Percentiles rank a stretch among this genome's conserved stretches.
phyloP scores from a whole-genome alignment of 2,888 invertebrate species.

The Phyllotreta cruciferae region DNA sequence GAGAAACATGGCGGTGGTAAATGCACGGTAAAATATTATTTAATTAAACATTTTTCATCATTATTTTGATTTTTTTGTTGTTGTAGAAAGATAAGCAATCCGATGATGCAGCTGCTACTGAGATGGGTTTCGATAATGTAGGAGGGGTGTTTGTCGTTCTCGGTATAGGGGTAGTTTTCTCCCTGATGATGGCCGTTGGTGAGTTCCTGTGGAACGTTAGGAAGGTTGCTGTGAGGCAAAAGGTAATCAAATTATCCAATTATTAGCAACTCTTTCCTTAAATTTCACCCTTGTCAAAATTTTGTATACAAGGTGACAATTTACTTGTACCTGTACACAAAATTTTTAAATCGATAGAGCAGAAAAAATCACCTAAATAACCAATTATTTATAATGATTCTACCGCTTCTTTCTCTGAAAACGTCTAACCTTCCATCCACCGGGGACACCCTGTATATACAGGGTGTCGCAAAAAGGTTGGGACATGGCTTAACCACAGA shows the following conservation, averaged over 20 bases:
- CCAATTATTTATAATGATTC: too few species aligned
- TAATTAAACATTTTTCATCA: conserved; percentile 30
- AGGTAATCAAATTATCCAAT: conserved; percentile 63
- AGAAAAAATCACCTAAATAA: too few species aligned
- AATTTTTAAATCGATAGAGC: too few species aligned
- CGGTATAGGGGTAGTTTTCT: conserved; percentile 73
- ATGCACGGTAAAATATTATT: conserved; percentile 63
- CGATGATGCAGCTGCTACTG: conserved; percentile 59
- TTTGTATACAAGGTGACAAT: background rate
- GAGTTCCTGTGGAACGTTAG: conserved; percentile 89
- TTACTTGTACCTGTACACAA: background rate
- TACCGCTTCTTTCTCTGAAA: too few species aligned
- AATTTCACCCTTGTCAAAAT: background rate
- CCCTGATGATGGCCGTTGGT: conserved; percentile 76
- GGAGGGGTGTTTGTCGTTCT: conserved; percentile 92
- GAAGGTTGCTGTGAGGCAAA: conserved; percentile 77
- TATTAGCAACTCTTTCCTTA: background rate
- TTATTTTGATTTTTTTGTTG: conserved; percentile 31
- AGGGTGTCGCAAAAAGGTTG: too few species aligned
- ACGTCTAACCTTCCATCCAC: too few species aligned
- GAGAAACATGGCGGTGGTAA: conserved; percentile 67
- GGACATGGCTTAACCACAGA: too few species aligned
- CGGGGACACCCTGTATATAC: too few species aligned
- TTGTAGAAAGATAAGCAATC: conserved; percentile 47
- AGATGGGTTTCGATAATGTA: conserved; percentile 83